Evolutionary conservation across 53 echinoderm and acorn worm species (phyloP), one percentile per base, ranked within the genome.

Genomic region (Paracentrotus lividus): DNA sequence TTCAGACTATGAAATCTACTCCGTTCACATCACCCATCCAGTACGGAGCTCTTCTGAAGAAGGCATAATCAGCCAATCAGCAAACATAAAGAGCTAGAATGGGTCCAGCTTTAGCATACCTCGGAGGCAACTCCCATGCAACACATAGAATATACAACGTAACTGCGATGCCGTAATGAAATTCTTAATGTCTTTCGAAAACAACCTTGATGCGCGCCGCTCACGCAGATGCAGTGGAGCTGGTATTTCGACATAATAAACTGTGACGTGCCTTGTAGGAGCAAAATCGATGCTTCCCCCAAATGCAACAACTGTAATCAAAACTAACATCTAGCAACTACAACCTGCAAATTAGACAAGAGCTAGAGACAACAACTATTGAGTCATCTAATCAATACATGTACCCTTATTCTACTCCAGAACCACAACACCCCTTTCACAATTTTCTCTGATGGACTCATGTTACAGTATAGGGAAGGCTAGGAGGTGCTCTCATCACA

Each of bases 21-120:
- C 97, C n/a, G n/a, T n/a, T n/a, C n/a, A n/a, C 4, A 92, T 99
- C 67, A 95, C 95, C 9, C 96, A 97, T 94, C 95, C 53, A 96
- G 95, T 54, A 95, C 92, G 97, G 5, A 97, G 99, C 24, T 99
- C 97, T n/a, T 8, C 96, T 96, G 81, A 90, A 76, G 53, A n/a
- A n/a, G 99, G 99, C 51, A 97, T 97, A 84, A 44, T 99, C 21
- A 94, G 96, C n/a, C n/a, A n/a, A n/a, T n/a, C n/a, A n/a, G n/a
- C n/a, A n/a, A n/a, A 66, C 96, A 99, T 47, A 89, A 97, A 20
- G 99, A 99, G 67, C 91, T 99, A 42, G 96, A 99, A 90, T 84
- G 86, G 64, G 95, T 94, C 31, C 95, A 94, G 76, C 77, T 93
- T 49, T n/a, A n/a, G 95, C 97, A n/a, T n/a, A n/a, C 0, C 95